Evolutionary conservation across 2,888 invertebrate genomes (phyloP).

Genomic region (Tupiocoris notatus): DNA sequence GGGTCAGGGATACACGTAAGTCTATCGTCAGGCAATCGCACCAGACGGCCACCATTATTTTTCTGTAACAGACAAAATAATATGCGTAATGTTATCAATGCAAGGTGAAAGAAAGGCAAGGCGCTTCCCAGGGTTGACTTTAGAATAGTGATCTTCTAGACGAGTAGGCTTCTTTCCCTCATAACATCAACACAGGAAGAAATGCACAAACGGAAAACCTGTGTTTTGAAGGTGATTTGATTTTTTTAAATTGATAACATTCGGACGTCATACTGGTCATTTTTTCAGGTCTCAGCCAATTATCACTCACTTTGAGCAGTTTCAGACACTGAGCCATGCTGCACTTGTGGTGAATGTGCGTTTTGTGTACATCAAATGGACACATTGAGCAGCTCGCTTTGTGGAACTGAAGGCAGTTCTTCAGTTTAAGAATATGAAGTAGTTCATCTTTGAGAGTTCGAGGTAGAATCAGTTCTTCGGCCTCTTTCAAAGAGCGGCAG

Average conservation of each 20-base stretch:
- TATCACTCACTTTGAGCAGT: constrained; percentile 21
- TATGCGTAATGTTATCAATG: too few species aligned
- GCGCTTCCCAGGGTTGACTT: too few species aligned
- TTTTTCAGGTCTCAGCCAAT: too few species aligned
- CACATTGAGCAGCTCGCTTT: constrained; percentile 4
- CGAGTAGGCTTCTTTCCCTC: too few species aligned
- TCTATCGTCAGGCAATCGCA: background rate
- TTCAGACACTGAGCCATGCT: constrained; percentile 9
- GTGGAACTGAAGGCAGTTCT: constrained; percentile 17
- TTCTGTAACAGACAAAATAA: background rate
- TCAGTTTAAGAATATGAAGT: constrained; percentile 13
- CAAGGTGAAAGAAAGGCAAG: too few species aligned
- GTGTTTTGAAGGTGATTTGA: too few species aligned
- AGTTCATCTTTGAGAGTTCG: constrained; percentile 23
- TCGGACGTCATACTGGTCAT: too few species aligned
- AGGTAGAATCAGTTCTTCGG: constrained; percentile 3
- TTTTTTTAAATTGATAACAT: too few species aligned
- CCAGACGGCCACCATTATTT: background rate
- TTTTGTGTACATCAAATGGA: constrained; percentile 24
- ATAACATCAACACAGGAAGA: too few species aligned
- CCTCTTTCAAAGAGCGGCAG: constrained; percentile 6
- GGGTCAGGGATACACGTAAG: background rate
- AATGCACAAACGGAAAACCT: too few species aligned
- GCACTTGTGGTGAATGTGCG: constrained; percentile 24
- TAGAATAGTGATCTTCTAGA: too few species aligned